These are phyloP conservation scores for Poliocrania exsul DNA, from an alignment of 2,797 vertebrate species.

Conservation along the genomic window DNA sequence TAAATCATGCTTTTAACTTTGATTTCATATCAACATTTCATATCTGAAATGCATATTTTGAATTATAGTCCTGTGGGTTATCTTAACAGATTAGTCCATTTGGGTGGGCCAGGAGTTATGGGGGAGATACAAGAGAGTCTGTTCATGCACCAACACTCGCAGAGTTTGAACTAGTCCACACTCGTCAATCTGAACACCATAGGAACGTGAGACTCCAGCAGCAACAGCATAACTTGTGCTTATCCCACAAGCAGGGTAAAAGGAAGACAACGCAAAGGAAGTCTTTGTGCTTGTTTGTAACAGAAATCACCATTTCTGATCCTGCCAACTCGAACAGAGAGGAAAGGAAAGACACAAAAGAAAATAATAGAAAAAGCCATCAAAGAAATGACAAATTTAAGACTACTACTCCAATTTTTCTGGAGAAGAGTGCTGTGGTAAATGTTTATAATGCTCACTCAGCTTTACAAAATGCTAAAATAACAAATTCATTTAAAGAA, in stretches of 20 bases:
- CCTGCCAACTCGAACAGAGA: not conserved
- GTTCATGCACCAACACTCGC: not conserved
- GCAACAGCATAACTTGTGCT: not conserved
- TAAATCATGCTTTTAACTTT: not conserved
- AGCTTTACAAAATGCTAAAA: slow-evolving; percentile 3
- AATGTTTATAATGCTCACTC: not conserved
- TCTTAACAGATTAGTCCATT: not conserved
- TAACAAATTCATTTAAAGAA: not conserved
- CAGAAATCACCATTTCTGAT: not conserved
- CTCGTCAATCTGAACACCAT: not conserved
- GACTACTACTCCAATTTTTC: not conserved
- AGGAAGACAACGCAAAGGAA: not conserved
- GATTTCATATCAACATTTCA: not conserved
- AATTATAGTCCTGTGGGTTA: not conserved
- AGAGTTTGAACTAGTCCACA: not conserved
- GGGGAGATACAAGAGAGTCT: not conserved
- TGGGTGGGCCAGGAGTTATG: not conserved
- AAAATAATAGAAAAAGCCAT: not conserved
- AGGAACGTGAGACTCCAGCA: not conserved
- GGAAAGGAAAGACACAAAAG: not conserved
- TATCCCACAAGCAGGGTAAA: not conserved
- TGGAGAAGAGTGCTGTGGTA: not conserved
- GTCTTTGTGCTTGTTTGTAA: not conserved
- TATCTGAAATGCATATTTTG: not conserved
- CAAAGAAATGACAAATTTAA: not conserved